Base-by-base conservation (phyloP, 2,888 invertebrate species). In the Cryptus viduatorius region DNA sequence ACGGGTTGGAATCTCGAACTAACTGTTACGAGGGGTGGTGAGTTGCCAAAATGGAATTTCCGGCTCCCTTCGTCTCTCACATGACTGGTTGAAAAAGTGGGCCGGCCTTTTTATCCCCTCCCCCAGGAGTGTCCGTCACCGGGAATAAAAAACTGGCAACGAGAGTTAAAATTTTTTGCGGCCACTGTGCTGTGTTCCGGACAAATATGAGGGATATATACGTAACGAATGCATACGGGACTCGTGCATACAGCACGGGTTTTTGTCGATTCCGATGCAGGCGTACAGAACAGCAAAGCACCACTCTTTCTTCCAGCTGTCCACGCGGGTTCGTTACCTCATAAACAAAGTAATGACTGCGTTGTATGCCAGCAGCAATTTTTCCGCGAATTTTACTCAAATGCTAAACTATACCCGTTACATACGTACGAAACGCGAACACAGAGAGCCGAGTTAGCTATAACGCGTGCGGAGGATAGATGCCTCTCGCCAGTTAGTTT, bases 321-420 rank as follows among this genome's bases (percentile, higher is more conserved):
- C 91, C 89, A 89, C 82, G 86, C 89, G 86, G 82, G 80, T 91
- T 92, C 85, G 86, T 87, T 86, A 87, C 87, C 91, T 89, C 91
- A 90, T 92, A 92, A 92, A 92, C 90, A 91, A 92, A 89, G 91
- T 92, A 92, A 92, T 90, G 92, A 92, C 89, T 81, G 65, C 68
- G 67, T 50, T 24, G 61, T 53, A 81, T 78, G 82, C 86, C 76
- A 86, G 75, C 59, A 75, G 44, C 42, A 84, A 82, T 85, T 79
- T 83, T 84, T 80, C 69, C 76, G 16, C 76, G 16, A 80, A 77
- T 82, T 80, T 75, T 42, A 37, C 71, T 67, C 69, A 50, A 56
- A 69, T 12, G 31, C 29, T 14, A 61, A 84, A 84, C 81, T 82
- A 84, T 79, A 79, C 56, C 42, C 50, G 29, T 67, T 72, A 72